Evolutionary conservation across 1,140 invertebrate species (phyloP).

Genomic region (Sinonovacula constricta): DNA sequence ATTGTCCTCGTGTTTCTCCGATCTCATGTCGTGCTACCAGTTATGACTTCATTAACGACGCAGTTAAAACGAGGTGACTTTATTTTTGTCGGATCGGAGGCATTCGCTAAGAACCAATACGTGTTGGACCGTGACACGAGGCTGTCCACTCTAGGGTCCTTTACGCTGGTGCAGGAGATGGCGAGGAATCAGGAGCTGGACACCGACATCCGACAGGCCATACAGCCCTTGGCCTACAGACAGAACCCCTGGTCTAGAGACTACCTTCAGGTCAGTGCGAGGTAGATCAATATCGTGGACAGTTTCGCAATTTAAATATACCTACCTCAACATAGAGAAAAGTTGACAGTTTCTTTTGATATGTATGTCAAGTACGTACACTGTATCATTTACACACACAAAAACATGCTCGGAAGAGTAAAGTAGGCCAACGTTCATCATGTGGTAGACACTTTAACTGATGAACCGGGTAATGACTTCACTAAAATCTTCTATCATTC

Average conservation of each 20-base stretch:
- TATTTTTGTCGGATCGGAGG: neutral
- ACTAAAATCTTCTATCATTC: no score
- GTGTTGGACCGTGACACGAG: neutral
- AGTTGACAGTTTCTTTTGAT: no score
- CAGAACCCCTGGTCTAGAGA: neutral
- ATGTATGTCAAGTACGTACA: no score
- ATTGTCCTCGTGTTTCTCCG: conserved; percentile 48
- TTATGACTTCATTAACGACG: neutral
- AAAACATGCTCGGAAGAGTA: no score
- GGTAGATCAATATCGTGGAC: no score
- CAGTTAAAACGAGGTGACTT: neutral
- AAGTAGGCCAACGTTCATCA: no score
- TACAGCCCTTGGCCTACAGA: neutral
- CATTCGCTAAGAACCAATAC: neutral
- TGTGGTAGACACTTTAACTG: no score
- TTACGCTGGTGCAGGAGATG: neutral
- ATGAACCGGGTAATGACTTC: no score
- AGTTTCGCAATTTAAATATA: no score
- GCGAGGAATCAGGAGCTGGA: neutral
- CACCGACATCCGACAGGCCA: neutral
- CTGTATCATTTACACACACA: no score
- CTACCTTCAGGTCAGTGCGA: neutral
- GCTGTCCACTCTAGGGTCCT: neutral
- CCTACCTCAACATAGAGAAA: no score
- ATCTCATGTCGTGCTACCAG: neutral